Conservation (phyloP, 2,888 invertebrate species). For the Melieria picta region DNA sequence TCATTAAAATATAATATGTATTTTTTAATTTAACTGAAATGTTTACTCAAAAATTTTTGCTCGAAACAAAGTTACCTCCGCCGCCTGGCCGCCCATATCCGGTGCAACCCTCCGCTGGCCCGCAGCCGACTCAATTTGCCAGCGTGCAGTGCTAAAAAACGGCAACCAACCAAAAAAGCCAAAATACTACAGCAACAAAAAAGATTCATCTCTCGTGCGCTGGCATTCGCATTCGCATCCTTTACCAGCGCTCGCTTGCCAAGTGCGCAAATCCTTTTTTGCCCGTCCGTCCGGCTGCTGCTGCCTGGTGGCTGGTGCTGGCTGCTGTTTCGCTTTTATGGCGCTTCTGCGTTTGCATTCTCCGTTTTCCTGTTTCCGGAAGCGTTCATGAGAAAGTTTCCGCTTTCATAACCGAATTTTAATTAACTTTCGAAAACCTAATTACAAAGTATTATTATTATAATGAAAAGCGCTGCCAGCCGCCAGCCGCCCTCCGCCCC, state of each 20-base stretch:
- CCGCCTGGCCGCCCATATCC: conserved; percentile 8
- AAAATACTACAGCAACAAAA: conserved; percentile 4
- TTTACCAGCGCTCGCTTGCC: conserved; percentile 9
- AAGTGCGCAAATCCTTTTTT: conserved; percentile 46
- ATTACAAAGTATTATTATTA: conserved; percentile 66
- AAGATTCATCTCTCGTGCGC: conserved; percentile 22
- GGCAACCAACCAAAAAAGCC: conserved; percentile 1
- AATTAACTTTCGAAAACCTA: conserved; percentile 67
- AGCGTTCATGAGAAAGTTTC: conserved; percentile 64
- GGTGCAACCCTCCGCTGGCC: not conserved
- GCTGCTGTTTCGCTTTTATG: conserved; percentile 41
- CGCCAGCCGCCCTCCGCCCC: conserved; percentile 1
- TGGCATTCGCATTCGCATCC: conserved; percentile 28
- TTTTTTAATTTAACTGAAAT: conserved; percentile 64
- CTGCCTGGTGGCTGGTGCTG: not conserved
- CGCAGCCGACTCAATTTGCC: not conserved
- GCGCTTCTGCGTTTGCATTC: conserved; percentile 43
- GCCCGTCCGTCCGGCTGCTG: not conserved
- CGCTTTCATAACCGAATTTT: conserved; percentile 66
- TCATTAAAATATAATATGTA: conserved; percentile 65
- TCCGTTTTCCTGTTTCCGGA: conserved; percentile 45
- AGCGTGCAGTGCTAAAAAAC: not conserved
- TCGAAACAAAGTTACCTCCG: conserved; percentile 33
- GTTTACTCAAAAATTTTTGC: conserved; percentile 61
- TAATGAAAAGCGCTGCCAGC: conserved; percentile 55